A percentile compares a stretch with the other conserved stretches of the same genome.
Evolutionary conservation across 2,888 invertebrate species (phyloP).

Genomic region (Netelia fuscicornis): DNA sequence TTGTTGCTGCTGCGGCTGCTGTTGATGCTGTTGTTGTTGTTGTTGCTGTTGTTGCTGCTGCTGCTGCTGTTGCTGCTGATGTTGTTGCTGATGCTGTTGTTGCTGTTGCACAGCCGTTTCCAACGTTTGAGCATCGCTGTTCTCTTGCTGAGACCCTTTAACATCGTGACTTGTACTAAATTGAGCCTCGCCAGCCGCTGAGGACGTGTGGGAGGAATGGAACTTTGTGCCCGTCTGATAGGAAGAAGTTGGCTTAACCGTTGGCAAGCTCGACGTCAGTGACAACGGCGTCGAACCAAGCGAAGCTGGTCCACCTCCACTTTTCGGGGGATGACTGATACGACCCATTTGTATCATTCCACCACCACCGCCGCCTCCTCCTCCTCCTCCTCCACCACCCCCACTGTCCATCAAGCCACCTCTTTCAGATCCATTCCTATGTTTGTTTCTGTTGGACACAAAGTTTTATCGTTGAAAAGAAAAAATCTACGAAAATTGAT

Average conservation of each 20-base stretch:
- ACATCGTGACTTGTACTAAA: conserved; percentile 68
- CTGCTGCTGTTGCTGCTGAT: conserved; percentile 57
- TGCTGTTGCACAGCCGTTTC: conserved; percentile 72
- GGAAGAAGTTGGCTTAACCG: conserved; percentile 81
- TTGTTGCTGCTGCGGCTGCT: conserved; percentile 70
- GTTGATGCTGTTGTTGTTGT: conserved; percentile 67
- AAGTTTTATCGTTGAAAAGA: background rate
- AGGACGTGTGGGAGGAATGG: conserved; percentile 81
- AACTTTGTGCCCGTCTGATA: conserved; percentile 83
- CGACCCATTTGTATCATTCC: conserved; percentile 81
- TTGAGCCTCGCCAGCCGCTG: conserved; percentile 64
- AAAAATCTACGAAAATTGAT: conserved; percentile 12
- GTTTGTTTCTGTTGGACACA: conserved; percentile 79
- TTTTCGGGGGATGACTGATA: conserved; percentile 79
- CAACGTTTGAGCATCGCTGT: conserved; percentile 75
- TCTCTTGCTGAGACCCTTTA: conserved; percentile 75
- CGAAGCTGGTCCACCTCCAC: conserved; percentile 65
- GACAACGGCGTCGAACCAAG: conserved; percentile 75
- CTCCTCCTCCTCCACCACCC: conserved; percentile 69
- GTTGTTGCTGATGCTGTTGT: conserved; percentile 50
- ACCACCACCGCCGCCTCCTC: conserved; percentile 64
- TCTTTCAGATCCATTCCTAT: conserved; percentile 82
- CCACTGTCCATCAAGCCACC: conserved; percentile 72
- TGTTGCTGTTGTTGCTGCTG: conserved; percentile 74
- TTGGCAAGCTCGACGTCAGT: conserved; percentile 80